Evolutionary conservation across 2,888 invertebrate genomes (phyloP), one percentile per base, ranked within the genome.

Genomic region (Serrognathus titanus): DNA sequence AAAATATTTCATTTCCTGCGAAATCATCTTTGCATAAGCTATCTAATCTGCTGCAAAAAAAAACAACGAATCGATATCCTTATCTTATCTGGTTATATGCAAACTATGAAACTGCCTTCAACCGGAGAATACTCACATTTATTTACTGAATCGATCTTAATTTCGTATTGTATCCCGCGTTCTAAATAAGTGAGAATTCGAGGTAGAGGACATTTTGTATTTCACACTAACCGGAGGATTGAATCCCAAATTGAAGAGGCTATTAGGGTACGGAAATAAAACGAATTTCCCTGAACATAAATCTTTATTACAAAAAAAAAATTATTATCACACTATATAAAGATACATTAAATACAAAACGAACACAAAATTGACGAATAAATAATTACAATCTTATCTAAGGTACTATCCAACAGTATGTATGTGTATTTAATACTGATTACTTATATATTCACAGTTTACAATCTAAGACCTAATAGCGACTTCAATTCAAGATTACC

Each of bases 401-500:
- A 7, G 24, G 24, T 31, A 31, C 24, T 31, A 51, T 12, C 24
- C 43, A 43, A 36, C 13, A 20, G 54, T 49, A 9, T n/a, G 12
- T 12, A 8, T 38, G 10, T 46, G 47, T 16, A 46, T n/a, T 38
- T 35, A 11, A 50, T 50, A 9, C 16, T 35, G 36, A 50, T 50
- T 31, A 39, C 13, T 50, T 39, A 46, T 39, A 10, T 38, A 31
- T 40, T 13, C 37, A 35, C 10, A 31, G 24, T 31, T 31, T 31
- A 31, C 16, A 31, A 31, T 31, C 24, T 31, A 31, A 31, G 63
- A 62, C 66, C 70, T 69, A 71, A 71, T 71, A 69, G 69, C 69
- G 66, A 67, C 70, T 72, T 74, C 73, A 73, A 73, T 72, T 73
- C 71, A 59, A 50, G 53, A 54, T 54, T 49, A 38, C 31, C 31